A percentile compares a stretch with the other conserved stretches of the same genome.
phyloP scores from a whole-genome alignment of 2,113 vertebrate genomes.

The Planiliza haematocheilus region DNA sequence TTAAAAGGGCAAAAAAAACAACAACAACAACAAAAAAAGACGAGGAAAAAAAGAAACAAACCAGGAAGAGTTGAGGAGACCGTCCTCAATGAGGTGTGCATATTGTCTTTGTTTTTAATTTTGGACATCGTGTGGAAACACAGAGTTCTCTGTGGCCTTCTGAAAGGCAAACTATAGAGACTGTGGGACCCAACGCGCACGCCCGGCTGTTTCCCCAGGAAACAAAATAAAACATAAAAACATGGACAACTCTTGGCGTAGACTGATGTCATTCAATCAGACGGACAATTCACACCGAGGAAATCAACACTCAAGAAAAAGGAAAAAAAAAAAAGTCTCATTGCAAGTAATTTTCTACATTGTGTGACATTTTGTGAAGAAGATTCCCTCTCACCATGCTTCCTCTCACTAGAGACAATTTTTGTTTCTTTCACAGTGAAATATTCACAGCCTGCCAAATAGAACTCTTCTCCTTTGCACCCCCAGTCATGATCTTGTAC shows the following conservation, averaged over 20 bases:
- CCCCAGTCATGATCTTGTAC: conserved; percentile 74
- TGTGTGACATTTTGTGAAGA: conserved; percentile 82
- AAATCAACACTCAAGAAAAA: conserved; percentile 56
- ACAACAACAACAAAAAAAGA: too few species aligned
- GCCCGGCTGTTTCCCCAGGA: conserved; percentile 56
- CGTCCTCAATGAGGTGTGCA: conserved; percentile 41
- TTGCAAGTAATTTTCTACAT: conserved; percentile 75
- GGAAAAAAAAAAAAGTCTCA: conserved; percentile 46
- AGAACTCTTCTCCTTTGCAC: conserved; percentile 67
- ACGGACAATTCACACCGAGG: conserved; percentile 56
- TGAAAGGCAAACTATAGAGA: conserved; percentile 34
- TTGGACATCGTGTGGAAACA: conserved; percentile 62
- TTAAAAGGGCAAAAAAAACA: conserved; percentile 83
- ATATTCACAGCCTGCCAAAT: conserved; percentile 81
- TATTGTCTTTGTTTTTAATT: conserved; percentile 50
- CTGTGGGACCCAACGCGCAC: conserved; percentile 38
- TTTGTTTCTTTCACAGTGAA: conserved; percentile 55
- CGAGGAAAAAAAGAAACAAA: conserved; percentile 6
- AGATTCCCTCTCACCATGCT: conserved; percentile 76
- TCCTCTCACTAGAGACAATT: conserved; percentile 70
- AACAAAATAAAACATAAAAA: conserved; percentile 51
- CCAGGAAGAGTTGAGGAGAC: conserved; percentile 42
- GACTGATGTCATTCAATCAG: conserved; percentile 64
- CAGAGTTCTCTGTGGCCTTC: conserved; percentile 50
- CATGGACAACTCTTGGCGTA: conserved; percentile 71